Evolutionary conservation across 2,113 vertebrate genomes (phyloP).

Genomic region (Oryzias curvinotus): DNA sequence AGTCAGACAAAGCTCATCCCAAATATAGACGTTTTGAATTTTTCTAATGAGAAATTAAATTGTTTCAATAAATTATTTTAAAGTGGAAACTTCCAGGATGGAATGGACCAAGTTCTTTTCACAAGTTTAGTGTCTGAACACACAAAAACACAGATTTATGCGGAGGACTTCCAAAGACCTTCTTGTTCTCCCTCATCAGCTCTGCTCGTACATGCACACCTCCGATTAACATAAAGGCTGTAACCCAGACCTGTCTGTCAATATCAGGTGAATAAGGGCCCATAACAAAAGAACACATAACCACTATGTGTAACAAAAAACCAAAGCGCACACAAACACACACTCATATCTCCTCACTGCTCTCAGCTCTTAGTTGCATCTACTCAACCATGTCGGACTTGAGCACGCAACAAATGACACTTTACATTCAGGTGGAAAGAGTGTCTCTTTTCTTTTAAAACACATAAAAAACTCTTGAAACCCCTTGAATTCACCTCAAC

Average conservation of each 20-base stretch:
- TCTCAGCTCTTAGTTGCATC: neutral
- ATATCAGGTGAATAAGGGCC: conserved; percentile 63
- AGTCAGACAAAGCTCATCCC: no score
- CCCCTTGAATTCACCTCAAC: no score
- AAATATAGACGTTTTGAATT: no score
- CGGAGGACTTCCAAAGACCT: neutral
- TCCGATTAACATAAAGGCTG: conserved; percentile 28
- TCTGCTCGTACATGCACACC: conserved; percentile 7
- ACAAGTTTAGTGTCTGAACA: no score
- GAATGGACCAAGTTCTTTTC: no score
- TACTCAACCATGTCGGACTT: conserved; percentile 17
- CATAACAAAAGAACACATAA: conserved; percentile 31
- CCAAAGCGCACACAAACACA: conserved; percentile 16
- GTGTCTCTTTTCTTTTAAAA: no score
- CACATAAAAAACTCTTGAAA: no score
- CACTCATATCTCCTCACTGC: conserved; percentile 10
- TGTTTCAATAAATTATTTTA: neutral
- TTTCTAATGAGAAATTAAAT: no score
- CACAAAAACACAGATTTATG: no score
- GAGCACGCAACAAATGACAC: conserved; percentile 6
- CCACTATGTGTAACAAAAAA: conserved; percentile 38
- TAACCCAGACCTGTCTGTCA: conserved; percentile 60
- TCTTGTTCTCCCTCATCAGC: conserved; percentile 23
- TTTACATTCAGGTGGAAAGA: neutral
- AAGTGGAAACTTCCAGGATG: no score